phyloP scores from a whole-genome alignment of 1,140 invertebrate species.

The Caenorhabditis tropicalis region DNA sequence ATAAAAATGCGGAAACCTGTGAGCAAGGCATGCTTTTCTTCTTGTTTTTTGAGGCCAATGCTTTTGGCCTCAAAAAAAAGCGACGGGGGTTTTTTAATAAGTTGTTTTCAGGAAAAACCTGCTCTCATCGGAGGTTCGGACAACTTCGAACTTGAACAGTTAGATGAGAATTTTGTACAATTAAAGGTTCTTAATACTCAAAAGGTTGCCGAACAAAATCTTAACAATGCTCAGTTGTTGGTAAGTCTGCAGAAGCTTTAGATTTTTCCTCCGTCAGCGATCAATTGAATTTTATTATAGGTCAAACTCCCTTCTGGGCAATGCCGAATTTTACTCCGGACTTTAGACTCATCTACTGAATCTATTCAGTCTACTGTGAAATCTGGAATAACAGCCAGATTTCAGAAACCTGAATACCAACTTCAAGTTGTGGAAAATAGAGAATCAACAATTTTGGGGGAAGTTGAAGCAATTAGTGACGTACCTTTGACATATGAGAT shows the following conservation, averaged over 20 bases:
- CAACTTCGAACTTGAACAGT: not conserved
- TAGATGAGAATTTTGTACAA: not conserved
- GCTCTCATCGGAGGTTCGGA: constrained; percentile 6
- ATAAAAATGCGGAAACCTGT: not conserved
- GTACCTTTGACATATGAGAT: not conserved
- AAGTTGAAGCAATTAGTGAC: constrained; percentile 17
- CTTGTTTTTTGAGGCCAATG: not conserved
- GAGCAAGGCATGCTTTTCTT: not conserved
- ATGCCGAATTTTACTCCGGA: not conserved
- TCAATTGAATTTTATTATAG: no score
- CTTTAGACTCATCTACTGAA: not conserved
- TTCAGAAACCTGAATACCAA: constrained; percentile 4
- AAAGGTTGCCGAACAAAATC: not conserved
- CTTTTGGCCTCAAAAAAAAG: not conserved
- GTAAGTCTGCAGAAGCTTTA: not conserved
- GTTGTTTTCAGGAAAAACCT: not conserved
- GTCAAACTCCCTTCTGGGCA: not conserved
- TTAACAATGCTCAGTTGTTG: not conserved
- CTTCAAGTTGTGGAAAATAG: constrained; percentile 46
- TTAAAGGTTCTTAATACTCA: not conserved
- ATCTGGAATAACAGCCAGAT: not conserved
- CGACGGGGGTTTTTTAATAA: no score
- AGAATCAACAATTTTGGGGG: constrained; percentile 25
- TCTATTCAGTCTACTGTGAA: not conserved
- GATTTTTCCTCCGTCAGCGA: not conserved